These are phyloP conservation scores for Discoglossus pictus DNA, from an alignment of 2,797 vertebrate genomes.

Conservation along the genomic window DNA sequence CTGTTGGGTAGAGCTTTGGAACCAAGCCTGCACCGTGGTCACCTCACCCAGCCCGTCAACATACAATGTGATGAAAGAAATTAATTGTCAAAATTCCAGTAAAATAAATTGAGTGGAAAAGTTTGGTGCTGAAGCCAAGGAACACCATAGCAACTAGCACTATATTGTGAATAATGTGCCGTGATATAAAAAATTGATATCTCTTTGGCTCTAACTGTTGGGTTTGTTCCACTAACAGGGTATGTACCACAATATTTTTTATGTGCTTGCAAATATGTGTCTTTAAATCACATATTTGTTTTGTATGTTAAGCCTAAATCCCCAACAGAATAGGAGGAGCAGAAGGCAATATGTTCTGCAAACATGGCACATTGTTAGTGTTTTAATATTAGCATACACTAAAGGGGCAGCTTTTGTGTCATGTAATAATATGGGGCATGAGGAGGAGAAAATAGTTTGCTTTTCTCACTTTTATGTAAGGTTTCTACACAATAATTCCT, in stretches of 20 bases:
- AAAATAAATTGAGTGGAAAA: conserved; percentile 41
- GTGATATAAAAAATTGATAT: conserved; percentile 30
- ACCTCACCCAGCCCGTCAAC: conserved; percentile 28
- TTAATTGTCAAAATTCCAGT: conserved; percentile 43
- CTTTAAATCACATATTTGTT: conserved; percentile 11
- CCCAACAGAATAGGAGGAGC: conserved; percentile 11
- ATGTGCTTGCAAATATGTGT: conserved; percentile 7
- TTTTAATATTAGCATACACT: background rate
- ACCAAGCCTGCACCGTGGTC: conserved; percentile 2
- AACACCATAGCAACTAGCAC: conserved; percentile 27
- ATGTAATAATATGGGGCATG: no score
- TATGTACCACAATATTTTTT: conserved; percentile 5
- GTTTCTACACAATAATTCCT: no score
- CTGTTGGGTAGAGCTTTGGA: conserved; percentile 17
- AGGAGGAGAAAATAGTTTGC: no score
- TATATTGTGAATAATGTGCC: conserved; percentile 39
- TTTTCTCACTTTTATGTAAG: no score
- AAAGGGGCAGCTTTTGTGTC: background rate
- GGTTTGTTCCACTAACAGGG: conserved; percentile 16
- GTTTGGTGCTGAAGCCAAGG: conserved; percentile 30
- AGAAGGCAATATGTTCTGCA: background rate
- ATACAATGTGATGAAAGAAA: conserved; percentile 26
- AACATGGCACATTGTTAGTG: conserved; percentile 1
- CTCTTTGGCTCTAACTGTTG: conserved; percentile 16
- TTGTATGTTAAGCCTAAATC: conserved; percentile 6